These are phyloP conservation scores for Ips typographus DNA, from an alignment of 1,140 invertebrate species.

Conservation along the genomic window DNA sequence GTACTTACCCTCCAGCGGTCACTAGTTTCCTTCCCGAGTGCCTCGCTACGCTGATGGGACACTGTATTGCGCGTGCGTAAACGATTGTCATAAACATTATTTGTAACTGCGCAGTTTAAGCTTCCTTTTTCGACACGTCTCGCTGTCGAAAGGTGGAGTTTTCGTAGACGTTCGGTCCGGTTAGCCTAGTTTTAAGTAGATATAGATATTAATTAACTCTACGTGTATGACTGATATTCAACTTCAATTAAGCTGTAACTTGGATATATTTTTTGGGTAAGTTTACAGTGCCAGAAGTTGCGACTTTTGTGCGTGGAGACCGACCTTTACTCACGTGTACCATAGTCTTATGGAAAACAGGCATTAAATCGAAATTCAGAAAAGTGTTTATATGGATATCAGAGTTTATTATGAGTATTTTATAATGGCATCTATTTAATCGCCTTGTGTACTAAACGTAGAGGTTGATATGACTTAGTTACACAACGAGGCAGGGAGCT, in stretches of 20 bases:
- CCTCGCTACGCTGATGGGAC: constrained; percentile 52
- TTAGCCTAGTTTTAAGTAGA: constrained; percentile 49
- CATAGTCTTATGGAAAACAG: no score
- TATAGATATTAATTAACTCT: constrained; percentile 44
- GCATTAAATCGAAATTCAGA: not conserved
- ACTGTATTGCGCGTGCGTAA: constrained; percentile 44
- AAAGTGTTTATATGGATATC: not conserved
- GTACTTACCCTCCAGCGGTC: constrained; percentile 51
- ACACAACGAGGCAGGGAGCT: no score
- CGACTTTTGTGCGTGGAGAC: not conserved
- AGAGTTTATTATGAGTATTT: not conserved
- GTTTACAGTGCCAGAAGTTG: constrained; percentile 11
- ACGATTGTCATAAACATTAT: not conserved
- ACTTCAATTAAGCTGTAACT: constrained; percentile 24
- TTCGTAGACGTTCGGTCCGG: constrained; percentile 38
- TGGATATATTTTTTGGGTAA: constrained; percentile 11
- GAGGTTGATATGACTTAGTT: no score
- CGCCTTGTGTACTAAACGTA: no score
- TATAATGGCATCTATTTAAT: no score
- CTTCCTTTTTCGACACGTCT: not conserved
- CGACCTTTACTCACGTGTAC: not conserved
- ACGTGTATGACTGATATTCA: constrained; percentile 45
- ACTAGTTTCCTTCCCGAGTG: constrained; percentile 52
- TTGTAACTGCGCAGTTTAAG: constrained; percentile 37
- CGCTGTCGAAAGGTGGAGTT: no score